Base-by-base conservation (phyloP, 64 coral and sea anemone species). In the Montipora cactus region DNA sequence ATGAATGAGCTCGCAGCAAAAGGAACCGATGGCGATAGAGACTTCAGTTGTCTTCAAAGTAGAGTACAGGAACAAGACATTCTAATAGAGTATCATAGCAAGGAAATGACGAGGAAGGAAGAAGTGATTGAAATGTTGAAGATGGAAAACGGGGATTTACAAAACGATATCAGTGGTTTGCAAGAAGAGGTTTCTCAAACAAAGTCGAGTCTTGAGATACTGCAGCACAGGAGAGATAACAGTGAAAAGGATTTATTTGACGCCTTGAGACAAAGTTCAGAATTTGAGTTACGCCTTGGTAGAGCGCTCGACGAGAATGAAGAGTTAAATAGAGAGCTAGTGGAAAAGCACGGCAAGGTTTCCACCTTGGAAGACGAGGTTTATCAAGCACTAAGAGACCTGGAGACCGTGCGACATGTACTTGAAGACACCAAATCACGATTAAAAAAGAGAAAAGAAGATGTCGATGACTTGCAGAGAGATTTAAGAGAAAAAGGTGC, bases 221-320 rank as follows among this genome's bases (percentile, higher is more conserved):
- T 94, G 22, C 93, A 94, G 53, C 93, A 92, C 57, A 86, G 44
- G 15, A 95, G 69, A 59, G 96, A 98, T 51, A 70, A 47, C 16
- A 44, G 48, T 5, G 89, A 98, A 18, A 95, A 95, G 21, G 89
- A 98, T 19, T 87, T 98, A 25, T 98, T 98, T 82, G 79, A 98
- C 21, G 78, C 93, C 14, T 49, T 91, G 67, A 98, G 92, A 71
- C 78, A 92, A 74, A 75, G 87, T 77, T 74, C 96, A n/a, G 96
- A 95, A 44, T 91, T 92, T 71, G 92, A 98, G 61, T 84, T 98
- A 47, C 89, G 96, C 22, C 73, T 94, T 44, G 90, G 64, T 47
- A 78, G 79, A 52, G 83, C 92, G 14, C 37, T 87, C 53, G 81
- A 81, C 15, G 95, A 97, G 44, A 94, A 94, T n/a, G 92, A 94